A percentile compares a stretch with the other conserved stretches of the same genome.
These are phyloP conservation scores for Rotaria socialis DNA, from an alignment of 2,888 invertebrate species.

Conservation along the genomic window DNA sequence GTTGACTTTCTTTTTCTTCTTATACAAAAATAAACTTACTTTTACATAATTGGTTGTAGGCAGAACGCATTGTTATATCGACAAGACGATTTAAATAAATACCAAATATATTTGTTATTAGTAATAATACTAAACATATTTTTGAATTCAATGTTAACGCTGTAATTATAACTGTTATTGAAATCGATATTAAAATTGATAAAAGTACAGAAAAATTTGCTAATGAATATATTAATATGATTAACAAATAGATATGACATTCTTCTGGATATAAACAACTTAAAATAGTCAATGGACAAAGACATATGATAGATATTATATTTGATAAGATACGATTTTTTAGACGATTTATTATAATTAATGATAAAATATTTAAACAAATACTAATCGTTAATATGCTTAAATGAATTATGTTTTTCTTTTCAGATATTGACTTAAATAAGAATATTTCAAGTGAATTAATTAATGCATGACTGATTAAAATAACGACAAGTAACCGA, in stretches of 20 bases:
- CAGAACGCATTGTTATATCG: background rate
- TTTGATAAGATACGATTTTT: background rate
- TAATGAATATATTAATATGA: conserved; percentile 30
- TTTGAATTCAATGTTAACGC: background rate
- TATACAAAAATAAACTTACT: background rate
- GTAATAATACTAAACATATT: background rate
- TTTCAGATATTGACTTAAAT: background rate
- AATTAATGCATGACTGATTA: conserved; percentile 10
- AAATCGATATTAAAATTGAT: background rate
- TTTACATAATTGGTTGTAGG: conserved; percentile 15
- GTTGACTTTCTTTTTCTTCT: background rate
- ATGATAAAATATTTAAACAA: background rate
- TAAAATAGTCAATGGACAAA: background rate
- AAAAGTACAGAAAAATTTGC: background rate
- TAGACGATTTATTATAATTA: background rate
- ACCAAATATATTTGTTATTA: background rate
- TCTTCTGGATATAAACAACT: background rate
- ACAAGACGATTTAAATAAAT: background rate
- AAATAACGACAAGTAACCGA: background rate
- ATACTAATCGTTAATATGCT: background rate
- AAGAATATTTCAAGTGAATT: background rate
- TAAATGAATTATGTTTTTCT: background rate
- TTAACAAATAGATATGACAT: background rate
- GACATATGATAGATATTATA: background rate
- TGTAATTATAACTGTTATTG: background rate